Conservation (phyloP, 1,140 invertebrate species). For the Zaprionus gabonicus region DNA sequence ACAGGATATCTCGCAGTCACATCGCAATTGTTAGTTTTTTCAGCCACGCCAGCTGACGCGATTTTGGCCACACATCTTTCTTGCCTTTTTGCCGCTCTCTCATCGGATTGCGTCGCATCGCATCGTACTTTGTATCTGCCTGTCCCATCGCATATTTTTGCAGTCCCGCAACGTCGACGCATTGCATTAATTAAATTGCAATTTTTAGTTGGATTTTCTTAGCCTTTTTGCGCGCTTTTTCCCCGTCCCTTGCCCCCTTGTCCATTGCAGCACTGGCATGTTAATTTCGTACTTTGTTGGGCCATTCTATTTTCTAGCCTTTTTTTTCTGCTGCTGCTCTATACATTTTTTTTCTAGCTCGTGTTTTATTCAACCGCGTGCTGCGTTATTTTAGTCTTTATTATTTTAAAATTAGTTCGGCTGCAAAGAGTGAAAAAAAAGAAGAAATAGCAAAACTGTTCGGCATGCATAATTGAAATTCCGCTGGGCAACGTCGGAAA, state of each 20-base stretch:
- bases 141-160: slow-evolving; percentile 52
- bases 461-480: slow-evolving; percentile 33
- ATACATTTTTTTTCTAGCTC: slow-evolving; percentile 27
- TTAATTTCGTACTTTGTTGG: slow-evolving; percentile 59
- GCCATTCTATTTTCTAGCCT: not conserved
- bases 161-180: slow-evolving; percentile 47
- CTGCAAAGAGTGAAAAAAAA: slow-evolving; percentile 1
- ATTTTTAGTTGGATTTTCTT: slow-evolving; percentile 62
- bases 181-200: slow-evolving; percentile 78
- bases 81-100: not conserved
- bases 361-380: slow-evolving; percentile 10
- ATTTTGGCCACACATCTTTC: slow-evolving; percentile 18
- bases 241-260: not conserved
- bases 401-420: slow-evolving; percentile 50
- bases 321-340: not conserved
- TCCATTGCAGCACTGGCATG: slow-evolving; percentile 22
- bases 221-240: slow-evolving; percentile 5
- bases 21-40: slow-evolving; percentile 9
- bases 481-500: not conserved
- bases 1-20: not conserved
- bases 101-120: not conserved
- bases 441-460: slow-evolving; percentile 6
- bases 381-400: slow-evolving; percentile 25
- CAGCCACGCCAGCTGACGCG: slow-evolving; percentile 23
- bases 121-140: slow-evolving; percentile 19